Percentiles rank a stretch among this genome's conserved stretches.
These are phyloP conservation scores for Drosophila birchii DNA, from an alignment of 2,888 invertebrate genomes.

Conservation along the genomic window DNA sequence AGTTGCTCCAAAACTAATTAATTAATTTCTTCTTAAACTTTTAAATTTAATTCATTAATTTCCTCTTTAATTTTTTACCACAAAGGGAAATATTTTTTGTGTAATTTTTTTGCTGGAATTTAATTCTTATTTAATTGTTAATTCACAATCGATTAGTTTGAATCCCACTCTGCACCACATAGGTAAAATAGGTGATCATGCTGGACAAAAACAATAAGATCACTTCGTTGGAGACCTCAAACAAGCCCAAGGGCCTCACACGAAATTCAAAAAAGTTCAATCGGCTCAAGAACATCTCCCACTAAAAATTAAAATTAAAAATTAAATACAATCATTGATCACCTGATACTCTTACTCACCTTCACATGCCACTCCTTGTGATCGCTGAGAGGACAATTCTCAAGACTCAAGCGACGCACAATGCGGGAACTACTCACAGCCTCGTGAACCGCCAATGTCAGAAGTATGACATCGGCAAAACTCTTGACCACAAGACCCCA, in stretches of 20 bases:
- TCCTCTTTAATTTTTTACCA: too few relatives aligned
- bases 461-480: slow-evolving; percentile 43
- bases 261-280: slow-evolving; percentile 55
- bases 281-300: slow-evolving; percentile 57
- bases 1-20: too few relatives aligned
- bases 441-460: slow-evolving; percentile 48
- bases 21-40: too few relatives aligned
- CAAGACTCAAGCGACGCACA: slow-evolving; percentile 34
- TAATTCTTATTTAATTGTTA: background rate
- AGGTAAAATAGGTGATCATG: slow-evolving; percentile 57
- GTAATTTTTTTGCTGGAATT: too few relatives aligned
- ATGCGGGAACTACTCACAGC: slow-evolving; percentile 39
- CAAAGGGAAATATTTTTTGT: too few relatives aligned
- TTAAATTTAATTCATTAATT: too few relatives aligned
- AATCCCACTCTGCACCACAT: slow-evolving; percentile 46
- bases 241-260: slow-evolving; percentile 51
- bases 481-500: slow-evolving; percentile 33
- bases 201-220: slow-evolving; percentile 52
- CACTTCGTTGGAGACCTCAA: slow-evolving; percentile 57
- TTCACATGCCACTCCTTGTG: slow-evolving; percentile 40
- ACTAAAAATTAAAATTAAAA: slow-evolving; percentile 21
- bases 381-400: slow-evolving; percentile 36
- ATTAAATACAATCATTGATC: background rate
- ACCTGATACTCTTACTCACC: slow-evolving; percentile 13
- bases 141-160: slow-evolving; percentile 31